Base-by-base conservation (phyloP, 2,888 invertebrate species). In the Leucophenga montana region DNA sequence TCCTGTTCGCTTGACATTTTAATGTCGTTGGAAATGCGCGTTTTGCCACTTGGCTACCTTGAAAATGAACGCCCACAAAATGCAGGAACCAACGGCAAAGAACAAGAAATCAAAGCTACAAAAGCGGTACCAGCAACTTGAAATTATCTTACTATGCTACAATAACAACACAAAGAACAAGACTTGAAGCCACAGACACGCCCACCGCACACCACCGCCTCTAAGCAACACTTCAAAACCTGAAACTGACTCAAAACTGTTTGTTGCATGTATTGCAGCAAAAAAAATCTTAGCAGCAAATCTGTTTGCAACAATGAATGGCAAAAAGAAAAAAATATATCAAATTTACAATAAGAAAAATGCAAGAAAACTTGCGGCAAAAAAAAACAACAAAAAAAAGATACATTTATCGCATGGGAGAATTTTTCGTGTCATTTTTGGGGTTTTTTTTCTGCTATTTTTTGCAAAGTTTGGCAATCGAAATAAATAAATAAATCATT, bases 401-500 rank as follows among this genome's bases (percentile, higher is more conserved):
- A 16, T 33, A 22, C 20, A 13, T 57, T 61, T 39, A 61, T 61
- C 61, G 61, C 61, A 61, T 61, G 61, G 39, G 61, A 61, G 61
- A 61, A 61, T 61, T 61, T 61, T 61, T 53, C 20, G 54, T 54
- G 31, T 66, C 54, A 54, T 33, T 54, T 66, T n/a, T 66, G 33
- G 2, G n/a, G 53, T 4, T 3, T 53, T 53, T 20, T 8, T 14
- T 56, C 4, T 13, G 4, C 18, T 22, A 16, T 22, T 56, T 20
- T n/a, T 18, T 1, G 9, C 20, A 39, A 54, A 31, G 22, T 53
- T 66, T 66, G 66, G 66, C 66, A 66, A 66, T 66, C 54, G 20
- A 53, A 54, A 66, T 66, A 66, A 66, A 66, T 66, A 54, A 66
- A 66, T 66, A 66, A 66, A 66, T 66, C 66, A 66, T 66, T 54